Percentiles rank a stretch among this genome's conserved stretches.
Conservation (phyloP, 2,113 vertebrate species). For the Lichenostomus cassidix region DNA sequence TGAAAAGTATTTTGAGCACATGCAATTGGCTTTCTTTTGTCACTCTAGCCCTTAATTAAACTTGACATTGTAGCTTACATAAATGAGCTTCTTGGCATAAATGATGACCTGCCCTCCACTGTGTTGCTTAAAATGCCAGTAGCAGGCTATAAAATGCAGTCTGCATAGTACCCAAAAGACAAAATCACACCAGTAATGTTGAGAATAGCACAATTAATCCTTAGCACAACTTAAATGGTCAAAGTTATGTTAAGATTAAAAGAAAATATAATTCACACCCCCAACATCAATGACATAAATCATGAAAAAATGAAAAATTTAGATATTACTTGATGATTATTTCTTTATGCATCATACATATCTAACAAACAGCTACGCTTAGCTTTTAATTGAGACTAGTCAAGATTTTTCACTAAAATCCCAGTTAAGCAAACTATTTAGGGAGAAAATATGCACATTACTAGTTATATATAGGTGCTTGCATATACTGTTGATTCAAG, state of each 20-base stretch:
- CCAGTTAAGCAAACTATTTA: background rate
- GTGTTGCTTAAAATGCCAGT: slow-evolving; percentile 8
- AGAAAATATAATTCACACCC: background rate
- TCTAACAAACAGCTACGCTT: background rate
- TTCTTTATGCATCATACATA: background rate
- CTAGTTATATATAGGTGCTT: background rate
- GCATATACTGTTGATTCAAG: background rate
- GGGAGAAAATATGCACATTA: background rate
- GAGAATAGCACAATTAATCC: background rate
- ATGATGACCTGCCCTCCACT: background rate
- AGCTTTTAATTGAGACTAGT: background rate
- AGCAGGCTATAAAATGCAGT: slow-evolving; percentile 6
- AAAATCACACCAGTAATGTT: background rate
- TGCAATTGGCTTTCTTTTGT: background rate
- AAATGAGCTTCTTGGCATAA: slow-evolving; percentile 36
- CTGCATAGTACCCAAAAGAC: background rate
- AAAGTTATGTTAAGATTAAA: background rate
- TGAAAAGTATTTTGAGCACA: slow-evolving; percentile 12
- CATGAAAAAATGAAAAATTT: background rate
- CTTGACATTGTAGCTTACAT: slow-evolving; percentile 24
- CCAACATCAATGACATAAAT: background rate
- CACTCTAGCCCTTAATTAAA: slow-evolving; percentile 52
- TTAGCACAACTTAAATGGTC: background rate
- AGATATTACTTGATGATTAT: background rate
- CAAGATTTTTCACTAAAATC: background rate